A percentile compares a stretch with the other conserved stretches of the same genome.
Evolutionary conservation across 2,113 vertebrate species (phyloP).

Genomic region (Hydrochoerus hydrochaeris): DNA sequence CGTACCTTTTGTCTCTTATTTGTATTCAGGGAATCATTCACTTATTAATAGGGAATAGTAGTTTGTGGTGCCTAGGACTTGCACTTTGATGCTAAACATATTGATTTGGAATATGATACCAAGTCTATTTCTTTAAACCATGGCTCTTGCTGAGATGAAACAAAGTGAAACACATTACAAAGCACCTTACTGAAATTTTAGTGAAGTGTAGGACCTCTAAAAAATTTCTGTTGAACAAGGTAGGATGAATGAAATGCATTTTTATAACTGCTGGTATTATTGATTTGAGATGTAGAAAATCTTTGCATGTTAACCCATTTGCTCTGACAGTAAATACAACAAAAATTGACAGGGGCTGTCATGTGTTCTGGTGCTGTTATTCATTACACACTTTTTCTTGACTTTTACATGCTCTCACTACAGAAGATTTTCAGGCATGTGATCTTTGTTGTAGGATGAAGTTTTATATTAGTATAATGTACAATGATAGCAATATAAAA

Average conservation of each 20-base stretch:
- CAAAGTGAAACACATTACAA: background rate
- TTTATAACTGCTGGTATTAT: background rate
- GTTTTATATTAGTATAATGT: slow-evolving; percentile 75
- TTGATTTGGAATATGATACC: background rate
- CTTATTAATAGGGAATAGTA: slow-evolving; percentile 3
- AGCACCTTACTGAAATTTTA: slow-evolving; percentile 14
- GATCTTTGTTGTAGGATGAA: background rate
- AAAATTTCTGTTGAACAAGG: background rate
- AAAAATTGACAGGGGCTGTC: background rate
- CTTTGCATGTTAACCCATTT: background rate
- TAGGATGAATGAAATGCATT: background rate
- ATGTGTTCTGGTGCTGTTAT: background rate
- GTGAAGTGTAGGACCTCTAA: background rate
- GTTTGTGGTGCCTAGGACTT: background rate
- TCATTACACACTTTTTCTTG: background rate
- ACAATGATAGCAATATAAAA: slow-evolving; percentile 84
- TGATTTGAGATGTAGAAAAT: slow-evolving; percentile 13
- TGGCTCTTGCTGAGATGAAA: background rate
- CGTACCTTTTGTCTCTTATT: background rate
- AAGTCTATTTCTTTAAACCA: background rate
- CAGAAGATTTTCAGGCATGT: background rate
- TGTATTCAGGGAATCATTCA: background rate
- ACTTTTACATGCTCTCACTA: background rate
- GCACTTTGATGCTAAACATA: background rate
- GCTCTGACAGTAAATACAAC: slow-evolving; percentile 4